Evolutionary conservation across 2,888 invertebrate genomes (phyloP), one percentile per base, ranked within the genome.

Genomic region (Metalampra italica): DNA sequence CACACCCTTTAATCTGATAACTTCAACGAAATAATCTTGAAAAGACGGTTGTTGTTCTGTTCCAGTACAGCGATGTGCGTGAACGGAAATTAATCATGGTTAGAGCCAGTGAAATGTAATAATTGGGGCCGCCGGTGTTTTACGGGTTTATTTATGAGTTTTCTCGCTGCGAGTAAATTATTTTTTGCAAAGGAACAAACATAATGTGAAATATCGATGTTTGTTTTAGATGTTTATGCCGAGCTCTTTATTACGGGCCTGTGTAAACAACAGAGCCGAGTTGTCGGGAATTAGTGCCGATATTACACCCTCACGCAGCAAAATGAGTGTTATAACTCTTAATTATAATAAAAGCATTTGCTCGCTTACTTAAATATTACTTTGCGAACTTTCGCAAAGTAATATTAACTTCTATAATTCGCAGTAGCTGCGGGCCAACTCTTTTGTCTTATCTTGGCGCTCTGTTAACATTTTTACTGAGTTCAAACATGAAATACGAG

Each of bases 131-230:
- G 72, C 69, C 69, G 64, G 62, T 72, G 69, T 66, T 82, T 84
- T 80, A 81, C 69, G 76, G 71, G 64, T 60, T 69, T 74, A 82
- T 85, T 85, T 81, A 82, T 71, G 76, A 77, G 69, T 71, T 77
- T 68, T 68, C 71, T 59, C 59, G 61, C 57, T 22, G 62, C 60
- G 59, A 64, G 56, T 54, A 68, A 74, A 66, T 71, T 71, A 71
- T 78, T 77, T 76, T 81, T 78, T 70, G 67, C 60, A 57, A 71
- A 60, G 64, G 71, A 77, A 66, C 60, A 71, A 75, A 72, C 62
- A 72, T 71, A 67, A 73, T 72, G 64, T 71, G 66, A 73, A 75
- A 71, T 72, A 75, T 72, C 60, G 71, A 70, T 77, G 75, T 80
- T 78, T 77, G 75, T 71, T 71, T 70, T 64, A 59, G 62, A 59